Evolutionary conservation across 2,113 vertebrate genomes (phyloP).

Genomic region (Sterrhoptilus dennistouni): DNA sequence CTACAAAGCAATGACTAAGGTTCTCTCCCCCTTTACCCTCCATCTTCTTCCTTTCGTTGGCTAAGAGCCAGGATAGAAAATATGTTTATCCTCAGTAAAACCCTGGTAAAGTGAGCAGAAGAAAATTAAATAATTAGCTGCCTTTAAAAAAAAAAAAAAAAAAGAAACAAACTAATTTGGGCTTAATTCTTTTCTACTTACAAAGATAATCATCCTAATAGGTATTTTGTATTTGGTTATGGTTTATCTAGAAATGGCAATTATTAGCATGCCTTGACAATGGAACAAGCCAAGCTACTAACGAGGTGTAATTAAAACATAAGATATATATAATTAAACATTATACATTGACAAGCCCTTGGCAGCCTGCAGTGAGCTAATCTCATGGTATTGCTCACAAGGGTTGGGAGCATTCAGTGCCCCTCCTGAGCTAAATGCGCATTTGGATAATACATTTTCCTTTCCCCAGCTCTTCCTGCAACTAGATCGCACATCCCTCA

Average conservation of each 20-base stretch:
- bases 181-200: neutral
- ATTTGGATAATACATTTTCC: neutral
- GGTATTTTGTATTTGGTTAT: conserved; percentile 4
- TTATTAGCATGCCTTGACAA: neutral
- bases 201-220: conserved; percentile 23
- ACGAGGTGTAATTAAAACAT: neutral
- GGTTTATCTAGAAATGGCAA: neutral
- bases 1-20: neutral
- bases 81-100: neutral
- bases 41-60: neutral
- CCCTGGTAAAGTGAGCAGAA: neutral
- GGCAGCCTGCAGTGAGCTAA: neutral
- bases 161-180: neutral
- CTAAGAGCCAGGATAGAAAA: neutral
- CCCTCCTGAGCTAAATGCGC: neutral
- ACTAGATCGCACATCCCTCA: neutral
- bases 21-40: neutral
- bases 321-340: conserved; percentile 23
- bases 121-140: neutral
- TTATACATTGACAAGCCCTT: neutral
- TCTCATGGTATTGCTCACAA: neutral
- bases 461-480: neutral
- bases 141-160: neutral
- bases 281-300: neutral
- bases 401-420: neutral